Base-by-base conservation (phyloP, 2,797 vertebrate species). In the Picus viridis region DNA sequence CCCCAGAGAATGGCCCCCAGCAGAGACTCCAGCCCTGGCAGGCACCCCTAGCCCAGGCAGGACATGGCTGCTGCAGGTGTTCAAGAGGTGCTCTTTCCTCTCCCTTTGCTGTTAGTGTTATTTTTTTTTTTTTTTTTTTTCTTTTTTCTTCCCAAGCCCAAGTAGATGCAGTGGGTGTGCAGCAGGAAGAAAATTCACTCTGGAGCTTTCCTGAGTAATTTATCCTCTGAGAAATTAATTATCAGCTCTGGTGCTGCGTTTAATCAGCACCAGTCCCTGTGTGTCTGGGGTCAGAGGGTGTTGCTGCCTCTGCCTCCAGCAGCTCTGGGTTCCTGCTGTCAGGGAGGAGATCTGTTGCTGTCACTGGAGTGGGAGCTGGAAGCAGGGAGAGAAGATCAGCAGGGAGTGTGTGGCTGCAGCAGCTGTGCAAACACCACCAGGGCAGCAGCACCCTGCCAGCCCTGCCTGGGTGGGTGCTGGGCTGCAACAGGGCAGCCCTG, bases 211-310 rank as follows among this genome's bases (percentile, higher is more conserved):
- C 88, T n/a, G 65, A 89, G 72, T 72, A 92, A 96, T 94, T 91
- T 49, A 83, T 83, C 91, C 86, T 91, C 87, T 7, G 62, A 95
- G 75, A 96, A 95, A 96, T 96, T 95, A 96, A 95, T 96, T 93
- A 94, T 74, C 78, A 83, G 74, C 6, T 29, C 72, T 0, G 45
- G 36, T 5, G 10, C 83, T 81, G 89, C 51, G 1, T 90, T 95
- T 95, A 94, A 95, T 95, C 89, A 92, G 78, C 92, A 49, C 34
- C 86, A 78, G 41, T 73, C 82, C 53, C 53, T 20, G 45, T 0
- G 23, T 51, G 74, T 56, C 11, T 43, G 47, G 67, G 90, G 85
- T 92, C 13, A 2, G 57, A 83, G 84, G 85, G 75, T 3, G 6
- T 4, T 88, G 68, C 73, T 80, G 87, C 49, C 51, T 83, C 75